A percentile compares a stretch with the other conserved stretches of the same genome.
phyloP scores from a whole-genome alignment of 2,888 invertebrate species.

The Drosophila quasianomalipes region DNA sequence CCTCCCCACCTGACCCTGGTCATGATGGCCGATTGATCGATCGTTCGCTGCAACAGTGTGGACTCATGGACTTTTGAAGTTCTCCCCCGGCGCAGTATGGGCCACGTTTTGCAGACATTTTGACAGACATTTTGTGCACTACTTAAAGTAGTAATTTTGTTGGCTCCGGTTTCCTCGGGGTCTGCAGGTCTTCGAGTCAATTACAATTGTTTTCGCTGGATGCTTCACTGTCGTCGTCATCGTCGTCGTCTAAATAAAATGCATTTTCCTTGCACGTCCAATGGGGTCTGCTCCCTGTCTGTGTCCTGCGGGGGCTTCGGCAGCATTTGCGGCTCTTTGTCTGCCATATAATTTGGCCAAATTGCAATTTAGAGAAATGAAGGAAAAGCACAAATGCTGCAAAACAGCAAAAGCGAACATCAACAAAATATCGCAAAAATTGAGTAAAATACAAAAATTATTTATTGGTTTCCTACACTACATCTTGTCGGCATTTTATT shows the following conservation, averaged over 20 bases:
- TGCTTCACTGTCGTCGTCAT: conserved; percentile 22
- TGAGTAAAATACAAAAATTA: conserved; percentile 56
- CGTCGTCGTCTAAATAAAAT: conserved; percentile 66
- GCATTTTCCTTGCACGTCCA: conserved; percentile 72
- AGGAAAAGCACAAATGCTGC: conserved; percentile 62
- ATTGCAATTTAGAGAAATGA: conserved; percentile 81
- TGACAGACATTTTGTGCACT: conserved; percentile 42
- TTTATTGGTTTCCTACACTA: conserved; percentile 37
- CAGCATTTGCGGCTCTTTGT: conserved; percentile 70
- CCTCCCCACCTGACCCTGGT: background rate
- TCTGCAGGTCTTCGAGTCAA: conserved; percentile 16
- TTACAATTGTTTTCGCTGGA: conserved; percentile 30
- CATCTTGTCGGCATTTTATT: conserved; percentile 1
- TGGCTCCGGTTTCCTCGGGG: conserved; percentile 19
- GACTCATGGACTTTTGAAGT: conserved; percentile 10
- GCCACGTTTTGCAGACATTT: conserved; percentile 79
- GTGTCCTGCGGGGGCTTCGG: conserved; percentile 22
- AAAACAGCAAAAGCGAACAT: conserved; percentile 46
- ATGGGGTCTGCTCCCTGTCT: conserved; percentile 19
- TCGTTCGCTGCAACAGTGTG: conserved; percentile 15
- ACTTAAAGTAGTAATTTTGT: conserved; percentile 66
- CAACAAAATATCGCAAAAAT: conserved; percentile 41
- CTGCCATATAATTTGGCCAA: conserved; percentile 78
- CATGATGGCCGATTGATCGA: conserved; percentile 62
- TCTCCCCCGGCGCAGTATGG: conserved; percentile 55